Evolutionary conservation across 2,888 invertebrate species (phyloP), one percentile per base, ranked within the genome.

Genomic region (Limenitis camilla): DNA sequence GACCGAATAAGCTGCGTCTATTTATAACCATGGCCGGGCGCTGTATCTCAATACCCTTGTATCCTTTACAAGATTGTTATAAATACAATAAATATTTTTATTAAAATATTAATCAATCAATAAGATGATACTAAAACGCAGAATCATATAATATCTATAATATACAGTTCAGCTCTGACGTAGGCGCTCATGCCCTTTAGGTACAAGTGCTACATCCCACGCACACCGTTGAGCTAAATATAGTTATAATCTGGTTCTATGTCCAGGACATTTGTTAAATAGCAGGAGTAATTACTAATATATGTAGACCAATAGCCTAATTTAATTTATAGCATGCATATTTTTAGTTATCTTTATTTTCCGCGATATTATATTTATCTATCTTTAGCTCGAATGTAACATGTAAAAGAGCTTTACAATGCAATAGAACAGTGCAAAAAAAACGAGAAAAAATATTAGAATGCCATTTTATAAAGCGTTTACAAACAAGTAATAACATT

Each of bases 141-240:
- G 41, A 39, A 11, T 42, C 48, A 42, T 43, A 42, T 42, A 56
- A 52, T 2, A 56, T 56, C 54, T 51, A 55, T 58, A 58, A 55
- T 40, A 50, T 44, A 47, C 54, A 49, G 49, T 50, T 50, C 43
- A 50, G 32, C 31, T 53, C 69, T 84, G 84, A 84, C 84, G 84
- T 81, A 80, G 81, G 71, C 67, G 67, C 61, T 67, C 69, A 61
- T 78, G 77, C 81, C 81, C 83, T 82, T 80, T 79, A 60, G 71
- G 64, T 66, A 59, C 63, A 30, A 49, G 38, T 36, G 41, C 10
- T 40, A 44, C 44, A 55, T 55, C 81, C 79, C 78, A 81, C 82
- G 78, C 82, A 62, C 46, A 51, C 53, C 44, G 45, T 47, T 55
- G 44, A 42, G 28, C 53, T 54, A 45, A 57, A 58, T 57, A 53